Evolutionary conservation across 64 coral and sea anemone genomes (phyloP).

Genomic region (Dendrophyllia cribrosa): DNA sequence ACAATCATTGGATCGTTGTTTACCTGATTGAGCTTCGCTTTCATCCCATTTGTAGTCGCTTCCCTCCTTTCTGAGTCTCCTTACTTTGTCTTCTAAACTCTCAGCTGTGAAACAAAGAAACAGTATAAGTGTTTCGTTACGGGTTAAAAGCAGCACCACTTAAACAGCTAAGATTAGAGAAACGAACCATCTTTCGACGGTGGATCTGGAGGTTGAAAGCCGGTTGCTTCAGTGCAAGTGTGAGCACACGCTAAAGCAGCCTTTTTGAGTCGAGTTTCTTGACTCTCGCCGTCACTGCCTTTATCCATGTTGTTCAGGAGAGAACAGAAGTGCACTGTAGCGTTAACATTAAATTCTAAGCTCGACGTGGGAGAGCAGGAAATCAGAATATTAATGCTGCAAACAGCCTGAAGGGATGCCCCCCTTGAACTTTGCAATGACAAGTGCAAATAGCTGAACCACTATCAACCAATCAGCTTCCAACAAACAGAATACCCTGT

Average conservation of each 20-base stretch:
- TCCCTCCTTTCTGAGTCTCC: neutral
- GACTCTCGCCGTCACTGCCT: neutral
- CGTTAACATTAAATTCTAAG: neutral
- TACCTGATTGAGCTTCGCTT: neutral
- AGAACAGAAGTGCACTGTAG: neutral
- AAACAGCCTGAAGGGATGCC: slow-evolving; percentile 16
- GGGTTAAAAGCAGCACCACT: neutral
- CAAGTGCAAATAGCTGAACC: neutral
- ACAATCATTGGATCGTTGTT: neutral
- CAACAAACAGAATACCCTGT: neutral
- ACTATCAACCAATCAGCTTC: neutral
- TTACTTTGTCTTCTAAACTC: neutral
- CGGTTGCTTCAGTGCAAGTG: slow-evolving; percentile 3
- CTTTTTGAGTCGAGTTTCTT: neutral
- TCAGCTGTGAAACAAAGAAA: neutral
- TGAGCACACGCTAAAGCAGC: neutral
- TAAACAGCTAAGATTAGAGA: neutral
- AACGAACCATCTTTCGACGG: neutral
- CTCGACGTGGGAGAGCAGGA: neutral
- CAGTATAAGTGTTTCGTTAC: neutral
- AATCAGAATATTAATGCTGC: neutral
- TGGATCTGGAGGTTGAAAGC: neutral
- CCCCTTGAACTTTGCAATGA: neutral
- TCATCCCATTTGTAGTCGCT: neutral
- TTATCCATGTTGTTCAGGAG: neutral